Base-by-base conservation (phyloP, 2,888 invertebrate species). In the Norana najaformis region DNA sequence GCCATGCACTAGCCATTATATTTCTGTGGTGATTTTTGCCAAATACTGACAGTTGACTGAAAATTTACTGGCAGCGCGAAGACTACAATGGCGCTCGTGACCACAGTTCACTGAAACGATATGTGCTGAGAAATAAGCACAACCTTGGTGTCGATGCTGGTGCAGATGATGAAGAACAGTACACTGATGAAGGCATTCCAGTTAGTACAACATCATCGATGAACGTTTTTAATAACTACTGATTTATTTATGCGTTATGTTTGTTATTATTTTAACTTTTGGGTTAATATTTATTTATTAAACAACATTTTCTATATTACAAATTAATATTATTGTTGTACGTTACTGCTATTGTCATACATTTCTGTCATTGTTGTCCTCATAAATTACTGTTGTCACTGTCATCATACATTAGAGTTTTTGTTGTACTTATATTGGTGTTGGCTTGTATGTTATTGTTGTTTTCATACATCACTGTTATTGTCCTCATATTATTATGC, bases 161-260 rank as follows among this genome's bases (percentile, higher is more conserved):
- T 35, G 20, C 35, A 37, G 85, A 85, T 23, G 85, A 35, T 35
- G 85, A n/a, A 35, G 8, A 69, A 8, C 69, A 69, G n/a, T 36
- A n/a, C 37, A 85, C 85, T 23, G 85, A 85, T 23, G 85, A 85
- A 85, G 36, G 36, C 35, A 85, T 85, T 85, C 85, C 85, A 36
- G 85, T 85, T 36, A 85, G 85, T 69, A 69, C n/a, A 69, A 69
- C n/a, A 13, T 69, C 69, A 8, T n/a, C 0, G n/a, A n/a, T n/a
- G 69, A n/a, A 11, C 69, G 1, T 69, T 69, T 8, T 69, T 69
- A 69, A n/a, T 30, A 69, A 69, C 69, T 69, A n/a, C n/a, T 23
- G 6, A 53, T 30, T 53, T 30, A 53, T 53, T 69, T 11, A n/a
- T 69, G 69, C 69, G 13, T 23, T 69, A 69, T 69, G 69, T 69